Evolutionary conservation across 2,797 vertebrate species (phyloP), one percentile per base, ranked within the genome.

Genomic region (Liparis tanakae): DNA sequence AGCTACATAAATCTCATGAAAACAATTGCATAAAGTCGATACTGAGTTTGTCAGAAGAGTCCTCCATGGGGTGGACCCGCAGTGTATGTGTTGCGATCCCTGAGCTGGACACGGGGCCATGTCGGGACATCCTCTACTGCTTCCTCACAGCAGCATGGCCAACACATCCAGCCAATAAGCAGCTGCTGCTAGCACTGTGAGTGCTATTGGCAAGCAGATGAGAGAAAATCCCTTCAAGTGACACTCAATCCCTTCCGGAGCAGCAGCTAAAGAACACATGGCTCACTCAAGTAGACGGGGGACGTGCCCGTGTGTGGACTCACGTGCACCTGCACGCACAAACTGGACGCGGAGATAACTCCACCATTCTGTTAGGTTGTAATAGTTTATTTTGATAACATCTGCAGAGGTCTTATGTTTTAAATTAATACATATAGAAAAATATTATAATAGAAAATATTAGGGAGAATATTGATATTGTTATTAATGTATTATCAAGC

Each of bases 161-260:
- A 17, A 48, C 6, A 18, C 58, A 50, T 50, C 36, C 67, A 51
- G 61, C 69, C 64, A 76, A 60, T 76, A 76, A 82, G 80, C 70
- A 76, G 68, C 76, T 39, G 44, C 78, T 48, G 71, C 61, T 76
- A 39, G 50, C 41, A 44, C 74, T 57, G 59, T 61, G 67, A 80
- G 48, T 67, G 57, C 69, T 80, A 85, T 78, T 88, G 85, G 81
- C 83, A 80, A 48, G 54, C 55, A 77, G 67, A 79, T 72, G 73
- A 88, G 68, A 72, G 68, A 6, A 83, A 81, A 87, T 85, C 75
- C 62, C 70, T 74, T 80, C n/a, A 70, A 79, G 79, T 73, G 74
- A 83, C 81, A 79, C 65, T 76, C 71, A 30, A 53, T 67, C 62
- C 34, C 79, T 67, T 68, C 39, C 44, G 54, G 72, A 76, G 70